Evolutionary conservation across 1,140 invertebrate genomes (phyloP).

Genomic region (Aphelenchoides avenae): DNA sequence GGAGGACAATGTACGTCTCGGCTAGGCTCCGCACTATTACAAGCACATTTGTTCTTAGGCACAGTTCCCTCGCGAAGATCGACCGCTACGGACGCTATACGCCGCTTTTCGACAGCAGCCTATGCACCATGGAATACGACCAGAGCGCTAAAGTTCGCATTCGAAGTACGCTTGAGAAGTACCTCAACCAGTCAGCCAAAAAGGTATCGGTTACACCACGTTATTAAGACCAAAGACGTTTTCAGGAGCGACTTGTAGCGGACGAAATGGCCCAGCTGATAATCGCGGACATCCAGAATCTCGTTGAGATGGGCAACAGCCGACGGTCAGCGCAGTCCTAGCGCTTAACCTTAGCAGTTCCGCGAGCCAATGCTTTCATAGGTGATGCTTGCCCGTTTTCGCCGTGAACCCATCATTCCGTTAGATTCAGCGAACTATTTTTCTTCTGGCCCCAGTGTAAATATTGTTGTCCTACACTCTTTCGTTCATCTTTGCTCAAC

Average conservation of each 20-base stretch:
- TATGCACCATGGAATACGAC: background rate
- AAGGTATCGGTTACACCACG: slow-evolving; percentile 2
- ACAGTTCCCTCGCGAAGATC: slow-evolving; percentile 9
- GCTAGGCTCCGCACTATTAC: background rate
- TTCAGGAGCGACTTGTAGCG: slow-evolving; percentile 10
- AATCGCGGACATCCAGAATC: slow-evolving; percentile 9
- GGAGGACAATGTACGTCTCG: background rate
- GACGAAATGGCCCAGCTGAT: slow-evolving; percentile 16
- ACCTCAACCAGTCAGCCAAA: slow-evolving; percentile 10
- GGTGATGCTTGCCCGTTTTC: too few relatives aligned
- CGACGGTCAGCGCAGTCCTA: too few relatives aligned
- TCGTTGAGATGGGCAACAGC: too few relatives aligned
- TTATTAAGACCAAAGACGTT: background rate
- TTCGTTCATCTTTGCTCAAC: too few relatives aligned
- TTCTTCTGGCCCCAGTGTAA: too few relatives aligned
- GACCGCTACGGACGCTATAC: slow-evolving; percentile 13
- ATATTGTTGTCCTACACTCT: too few relatives aligned
- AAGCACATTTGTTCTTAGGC: slow-evolving; percentile 1
- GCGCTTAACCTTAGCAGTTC: too few relatives aligned
- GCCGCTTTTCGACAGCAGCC: slow-evolving; percentile 10
- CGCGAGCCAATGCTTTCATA: too few relatives aligned
- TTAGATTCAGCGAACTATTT: too few relatives aligned
- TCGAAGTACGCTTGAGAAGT: slow-evolving; percentile 15
- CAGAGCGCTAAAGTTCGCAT: background rate
- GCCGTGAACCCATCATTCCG: too few relatives aligned